Base-by-base conservation (phyloP, 1,140 invertebrate genomes). In the Copidosoma floridanum region DNA sequence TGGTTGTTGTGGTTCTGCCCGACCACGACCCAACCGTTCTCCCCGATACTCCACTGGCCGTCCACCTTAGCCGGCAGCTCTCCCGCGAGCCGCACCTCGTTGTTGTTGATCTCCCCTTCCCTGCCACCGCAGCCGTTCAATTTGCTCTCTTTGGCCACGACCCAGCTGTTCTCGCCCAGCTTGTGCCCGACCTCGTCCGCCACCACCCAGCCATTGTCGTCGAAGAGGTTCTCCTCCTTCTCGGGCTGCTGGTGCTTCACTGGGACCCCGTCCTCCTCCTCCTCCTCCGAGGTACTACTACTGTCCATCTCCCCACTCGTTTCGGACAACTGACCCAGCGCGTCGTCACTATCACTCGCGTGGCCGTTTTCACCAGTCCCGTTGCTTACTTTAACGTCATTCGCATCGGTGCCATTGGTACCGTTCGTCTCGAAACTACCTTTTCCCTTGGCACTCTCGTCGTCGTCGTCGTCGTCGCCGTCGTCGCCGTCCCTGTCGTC, bases 151-250 rank as follows among this genome's bases (percentile, higher is more conserved):
- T 18, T 53, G 10, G 11, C 27, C n/a, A 16, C 21, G 2, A 7
- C 12, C 7, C 11, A 6, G 29, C 3, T 0, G 32, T 35, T 23
- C 16, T 37, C 0, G 18, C 10, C 47, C 54, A 51, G 26, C 40
- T 54, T 65, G 23, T 46, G 32, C 1, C 18, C 40, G 44, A 21
- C 12, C 0, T 69, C 68, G 6, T 76, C 75, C 2, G 67, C 65
- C 3, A 78, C 67, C 7, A 79, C 67, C 78, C 78, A 80, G 8
- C 78, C 78, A 48, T 76, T 76, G n/a, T 78, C 74, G 52, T 80
- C 77, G 47, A 79, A 77, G n/a, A 74, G 53, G 51, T 72, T 75
- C 43, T 77, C 47, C 26, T 65, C 54, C 12, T 57, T 52, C 7
- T 57, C 55, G 11, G 37, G 38, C n/a, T 26, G 27, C 21, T 35